Evolutionary conservation across 2,113 vertebrate species (phyloP), one percentile per base, ranked within the genome.

Genomic region (Petrocephalus zakoni): DNA sequence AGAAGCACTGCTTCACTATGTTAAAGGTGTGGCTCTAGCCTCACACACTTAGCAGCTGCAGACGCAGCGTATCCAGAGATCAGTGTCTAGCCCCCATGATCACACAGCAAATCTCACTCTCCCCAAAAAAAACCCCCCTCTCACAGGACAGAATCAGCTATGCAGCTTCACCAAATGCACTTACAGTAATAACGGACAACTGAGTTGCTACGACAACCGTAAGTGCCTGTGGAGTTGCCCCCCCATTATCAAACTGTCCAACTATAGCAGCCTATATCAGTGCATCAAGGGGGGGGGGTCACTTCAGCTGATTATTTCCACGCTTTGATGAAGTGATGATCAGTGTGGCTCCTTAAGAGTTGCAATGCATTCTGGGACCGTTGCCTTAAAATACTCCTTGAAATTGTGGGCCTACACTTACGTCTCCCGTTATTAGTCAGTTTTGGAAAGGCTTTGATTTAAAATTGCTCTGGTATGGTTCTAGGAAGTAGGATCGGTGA

Each of bases 201-300:
- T 88, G 89, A 87, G 93, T 95, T 94, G 91, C 93, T 91, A 94
- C 90, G 93, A 93, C 90, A 68, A 95, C 90, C 90, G 88, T 94
- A 94, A 94, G 94, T 92, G 93, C 93, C 92, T 94, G 91, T 93
- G 93, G 92, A 93, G 0, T 29, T 93, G 93, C 91, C 92, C 89
- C 91, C 53, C 55, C 21, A 92, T 82, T 47, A 88, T 21, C 7
- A 58, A 83, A 58, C n/a, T 84, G 53, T 83, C 92, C 91, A 93
- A 93, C 91, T 89, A 92, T 19, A 85, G 90, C 56, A 85, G 90
- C 88, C 86, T 92, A 81, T 78, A 92, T 88, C 92, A 49, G 53
- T 86, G 68, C 17, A 2, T 85, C n/a, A 68, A 17, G 86, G 56
- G 5, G 25, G 83, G 17, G 10, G 72, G 46, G 2, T 10, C 75